phyloP scores from a whole-genome alignment of 2,888 invertebrate species.

The Cosmopolites sordidus region DNA sequence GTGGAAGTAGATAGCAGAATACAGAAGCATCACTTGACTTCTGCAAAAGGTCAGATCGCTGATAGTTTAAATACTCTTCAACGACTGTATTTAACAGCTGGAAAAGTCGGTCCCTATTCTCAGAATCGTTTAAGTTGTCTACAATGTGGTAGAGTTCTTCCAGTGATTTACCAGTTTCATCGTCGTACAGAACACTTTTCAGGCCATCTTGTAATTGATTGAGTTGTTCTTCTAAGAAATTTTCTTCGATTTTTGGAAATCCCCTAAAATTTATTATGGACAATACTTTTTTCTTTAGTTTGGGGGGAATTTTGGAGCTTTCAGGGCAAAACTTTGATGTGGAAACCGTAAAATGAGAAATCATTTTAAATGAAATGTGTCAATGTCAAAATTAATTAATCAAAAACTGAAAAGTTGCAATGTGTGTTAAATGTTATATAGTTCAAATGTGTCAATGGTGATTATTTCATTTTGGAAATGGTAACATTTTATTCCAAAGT shows the following conservation, averaged over 20 bases:
- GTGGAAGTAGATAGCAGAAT: conserved; percentile 80
- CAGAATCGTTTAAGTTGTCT: conserved; percentile 84
- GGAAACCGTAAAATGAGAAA: conserved; percentile 12
- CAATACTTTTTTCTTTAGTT: conserved; percentile 9
- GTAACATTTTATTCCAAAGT: too few species aligned
- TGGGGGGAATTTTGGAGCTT: neutral
- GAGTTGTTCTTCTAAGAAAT: conserved; percentile 1
- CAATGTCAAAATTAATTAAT: too few species aligned
- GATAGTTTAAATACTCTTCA: conserved; percentile 79
- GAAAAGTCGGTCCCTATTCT: conserved; percentile 54
- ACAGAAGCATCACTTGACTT: conserved; percentile 76
- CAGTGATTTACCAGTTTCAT: conserved; percentile 49
- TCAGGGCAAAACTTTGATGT: neutral
- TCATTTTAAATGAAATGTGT: neutral
- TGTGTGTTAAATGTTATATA: too few species aligned
- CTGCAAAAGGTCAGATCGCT: conserved; percentile 73
- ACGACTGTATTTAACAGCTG: conserved; percentile 75
- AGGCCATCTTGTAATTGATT: conserved; percentile 2
- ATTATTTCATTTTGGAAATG: too few species aligned
- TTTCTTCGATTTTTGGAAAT: conserved; percentile 4
- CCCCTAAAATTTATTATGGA: conserved; percentile 21
- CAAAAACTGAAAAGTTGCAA: too few species aligned
- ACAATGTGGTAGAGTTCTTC: conserved; percentile 93
- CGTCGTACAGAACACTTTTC: conserved; percentile 4
- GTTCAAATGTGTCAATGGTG: too few species aligned